phyloP scores from a whole-genome alignment of 53 echinoderm and acorn worm species.

The Holothuria scabra region DNA sequence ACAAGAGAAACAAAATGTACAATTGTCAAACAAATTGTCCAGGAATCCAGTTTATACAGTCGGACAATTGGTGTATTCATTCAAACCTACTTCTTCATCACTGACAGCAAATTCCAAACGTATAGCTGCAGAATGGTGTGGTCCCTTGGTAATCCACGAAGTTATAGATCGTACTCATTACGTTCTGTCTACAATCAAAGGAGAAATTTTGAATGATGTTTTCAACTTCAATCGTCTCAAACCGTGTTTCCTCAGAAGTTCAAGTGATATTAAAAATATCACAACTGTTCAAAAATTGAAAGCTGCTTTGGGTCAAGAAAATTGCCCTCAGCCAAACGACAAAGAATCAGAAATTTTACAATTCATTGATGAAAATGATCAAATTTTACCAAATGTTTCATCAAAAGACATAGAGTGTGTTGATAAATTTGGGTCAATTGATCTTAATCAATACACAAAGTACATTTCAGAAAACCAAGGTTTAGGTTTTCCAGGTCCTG shows the following conservation, averaged over 20 bases:
- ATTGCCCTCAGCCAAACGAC: no score
- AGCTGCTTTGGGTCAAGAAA: no score
- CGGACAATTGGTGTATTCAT: not conserved
- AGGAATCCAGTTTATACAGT: slow-evolving; percentile 12
- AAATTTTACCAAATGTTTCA: no score
- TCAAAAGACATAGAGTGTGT: no score
- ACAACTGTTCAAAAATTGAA: not conserved
- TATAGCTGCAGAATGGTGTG: slow-evolving; percentile 20
- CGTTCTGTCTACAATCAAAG: slow-evolving; percentile 34
- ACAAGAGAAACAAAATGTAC: slow-evolving; percentile 7
- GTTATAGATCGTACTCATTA: slow-evolving; percentile 29
- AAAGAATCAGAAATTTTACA: no score
- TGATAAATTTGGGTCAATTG: no score
- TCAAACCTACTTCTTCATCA: not conserved
- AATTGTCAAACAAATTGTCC: not conserved
- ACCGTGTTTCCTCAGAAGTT: slow-evolving; percentile 45
- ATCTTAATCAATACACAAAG: no score
- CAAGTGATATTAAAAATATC: slow-evolving; percentile 7
- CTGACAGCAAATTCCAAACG: not conserved
- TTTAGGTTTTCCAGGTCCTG: no score
- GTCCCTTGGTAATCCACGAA: slow-evolving; percentile 9
- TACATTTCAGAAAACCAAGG: no score
- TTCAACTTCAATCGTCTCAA: slow-evolving; percentile 52
- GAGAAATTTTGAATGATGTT: slow-evolving; percentile 45
- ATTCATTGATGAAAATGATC: no score